Percentiles rank a stretch among this genome's conserved stretches.
Evolutionary conservation across 1,140 invertebrate species (phyloP).

Genomic region (Drosophila arizonae): DNA sequence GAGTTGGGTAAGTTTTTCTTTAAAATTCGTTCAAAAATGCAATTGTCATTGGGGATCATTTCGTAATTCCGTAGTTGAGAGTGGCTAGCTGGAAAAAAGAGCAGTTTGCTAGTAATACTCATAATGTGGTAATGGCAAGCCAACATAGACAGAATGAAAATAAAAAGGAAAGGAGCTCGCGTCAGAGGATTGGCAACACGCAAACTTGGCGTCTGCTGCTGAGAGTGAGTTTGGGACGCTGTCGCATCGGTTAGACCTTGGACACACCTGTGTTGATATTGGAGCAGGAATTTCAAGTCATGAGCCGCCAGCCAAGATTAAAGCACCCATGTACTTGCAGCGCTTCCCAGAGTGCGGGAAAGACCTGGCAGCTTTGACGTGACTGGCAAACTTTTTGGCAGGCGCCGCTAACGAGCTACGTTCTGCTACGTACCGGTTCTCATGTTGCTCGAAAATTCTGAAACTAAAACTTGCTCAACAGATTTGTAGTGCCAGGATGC

Average conservation of each 20-base stretch:
- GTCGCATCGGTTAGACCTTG: constrained; percentile 55
- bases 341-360: constrained; percentile 34
- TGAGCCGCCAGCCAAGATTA: constrained; percentile 65
- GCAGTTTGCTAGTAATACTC: constrained; percentile 18
- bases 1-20: not conserved
- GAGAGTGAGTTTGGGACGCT: constrained; percentile 45
- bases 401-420: constrained; percentile 71
- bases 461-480: constrained; percentile 78
- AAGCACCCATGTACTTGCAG: constrained; percentile 60
- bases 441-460: constrained; percentile 76
- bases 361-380: constrained; percentile 73
- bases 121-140: constrained; percentile 54
- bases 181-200: constrained; percentile 68
- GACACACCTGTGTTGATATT: constrained; percentile 71
- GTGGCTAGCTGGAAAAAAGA: not conserved
- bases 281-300: constrained; percentile 63
- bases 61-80: not conserved
- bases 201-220: constrained; percentile 74
- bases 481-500: constrained; percentile 61
- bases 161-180: constrained; percentile 15
- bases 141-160: constrained; percentile 5
- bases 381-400: constrained; percentile 80
- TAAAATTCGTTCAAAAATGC: not conserved
- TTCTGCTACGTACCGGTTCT: constrained; percentile 45
- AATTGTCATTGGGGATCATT: constrained; percentile 12